Conservation (phyloP, 2,113 vertebrate species). For the Crypturellus undulatus region DNA sequence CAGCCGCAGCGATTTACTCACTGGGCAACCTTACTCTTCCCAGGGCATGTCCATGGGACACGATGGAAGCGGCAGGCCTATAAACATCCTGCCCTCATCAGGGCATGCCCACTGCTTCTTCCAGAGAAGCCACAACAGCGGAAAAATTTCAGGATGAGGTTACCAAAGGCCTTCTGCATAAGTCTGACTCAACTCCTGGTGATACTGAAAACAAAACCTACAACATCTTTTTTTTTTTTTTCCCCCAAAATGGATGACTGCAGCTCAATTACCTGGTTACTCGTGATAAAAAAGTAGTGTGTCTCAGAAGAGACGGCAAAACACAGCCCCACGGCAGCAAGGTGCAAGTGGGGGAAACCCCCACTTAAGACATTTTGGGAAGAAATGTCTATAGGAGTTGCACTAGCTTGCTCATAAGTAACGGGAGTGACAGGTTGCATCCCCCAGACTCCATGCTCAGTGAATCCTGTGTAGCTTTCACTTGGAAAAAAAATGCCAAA, state of each 20-base stretch:
- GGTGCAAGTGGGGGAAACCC: not conserved
- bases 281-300: fast-evolving
- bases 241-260: not conserved
- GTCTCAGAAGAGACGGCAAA: not conserved
- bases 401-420: not conserved
- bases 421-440: not conserved
- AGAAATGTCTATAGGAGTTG: not conserved
- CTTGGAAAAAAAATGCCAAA: not conserved
- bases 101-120: not conserved
- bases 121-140: not conserved
- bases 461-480: not conserved
- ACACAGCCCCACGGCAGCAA: not conserved
- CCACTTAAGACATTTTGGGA: fast-evolving
- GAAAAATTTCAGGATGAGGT: not conserved
- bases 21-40: not conserved
- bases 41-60: not conserved
- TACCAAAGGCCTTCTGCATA: not conserved
- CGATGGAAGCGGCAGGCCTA: not conserved
- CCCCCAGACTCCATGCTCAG: not conserved
- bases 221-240: not conserved
- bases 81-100: not conserved
- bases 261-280: not conserved
- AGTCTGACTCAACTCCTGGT: not conserved
- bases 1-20: not conserved
- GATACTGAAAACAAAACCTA: not conserved